Evolutionary conservation across 2,797 vertebrate species (phyloP).

Genomic region (Scyliorhinus canicula): DNA sequence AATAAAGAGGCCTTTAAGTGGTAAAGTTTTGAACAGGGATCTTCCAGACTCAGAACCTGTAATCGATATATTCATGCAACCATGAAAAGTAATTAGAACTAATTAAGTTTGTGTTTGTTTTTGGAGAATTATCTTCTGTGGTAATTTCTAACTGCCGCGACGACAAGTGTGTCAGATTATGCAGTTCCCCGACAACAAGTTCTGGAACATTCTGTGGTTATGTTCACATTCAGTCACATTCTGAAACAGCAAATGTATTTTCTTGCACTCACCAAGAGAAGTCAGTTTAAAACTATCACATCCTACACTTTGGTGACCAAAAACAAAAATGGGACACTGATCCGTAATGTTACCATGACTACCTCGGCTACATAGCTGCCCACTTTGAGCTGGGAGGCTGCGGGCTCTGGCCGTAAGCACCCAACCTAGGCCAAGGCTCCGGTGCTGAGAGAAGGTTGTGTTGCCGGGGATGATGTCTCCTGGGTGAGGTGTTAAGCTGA

Average conservation of each 20-base stretch:
- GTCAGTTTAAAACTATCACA: neutral
- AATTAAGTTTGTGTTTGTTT: slow-evolving; percentile 4
- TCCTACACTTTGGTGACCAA: neutral
- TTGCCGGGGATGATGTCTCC: neutral
- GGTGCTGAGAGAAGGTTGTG: too few species aligned
- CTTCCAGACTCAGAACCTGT: neutral
- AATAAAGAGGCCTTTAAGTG: neutral
- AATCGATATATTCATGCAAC: neutral
- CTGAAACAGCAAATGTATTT: neutral
- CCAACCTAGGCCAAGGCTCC: neutral
- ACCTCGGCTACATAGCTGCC: too few species aligned
- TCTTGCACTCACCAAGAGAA: neutral
- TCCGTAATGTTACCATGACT: neutral
- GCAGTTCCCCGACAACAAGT: neutral
- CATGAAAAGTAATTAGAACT: slow-evolving; percentile 20
- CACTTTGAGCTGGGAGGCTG: neutral
- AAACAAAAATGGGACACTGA: neutral
- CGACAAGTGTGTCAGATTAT: neutral
- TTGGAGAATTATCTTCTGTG: neutral
- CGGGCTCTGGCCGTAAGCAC: neutral
- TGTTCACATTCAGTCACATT: neutral
- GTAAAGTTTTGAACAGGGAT: neutral
- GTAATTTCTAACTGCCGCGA: neutral
- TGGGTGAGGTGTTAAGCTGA: too few species aligned
- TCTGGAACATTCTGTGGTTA: neutral